Evolutionary conservation across 2,797 vertebrate species (phyloP).

Genomic region (Balearica regulorum): DNA sequence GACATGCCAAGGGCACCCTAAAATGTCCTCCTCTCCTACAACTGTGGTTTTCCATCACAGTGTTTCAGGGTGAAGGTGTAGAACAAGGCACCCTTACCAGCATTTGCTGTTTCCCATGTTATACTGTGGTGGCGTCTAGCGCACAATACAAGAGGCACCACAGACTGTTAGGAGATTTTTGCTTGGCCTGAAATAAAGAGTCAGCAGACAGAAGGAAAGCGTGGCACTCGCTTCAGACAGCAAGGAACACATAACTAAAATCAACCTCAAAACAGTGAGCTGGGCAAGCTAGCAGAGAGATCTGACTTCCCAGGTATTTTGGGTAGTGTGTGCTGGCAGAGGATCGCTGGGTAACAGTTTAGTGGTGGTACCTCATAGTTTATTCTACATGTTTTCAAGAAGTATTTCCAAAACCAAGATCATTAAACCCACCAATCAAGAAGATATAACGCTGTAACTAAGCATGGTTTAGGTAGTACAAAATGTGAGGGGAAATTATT

Average conservation of each 20-base stretch:
- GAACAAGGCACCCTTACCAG: background rate
- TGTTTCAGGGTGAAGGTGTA: background rate
- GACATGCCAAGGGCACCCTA: background rate
- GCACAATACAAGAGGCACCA: background rate
- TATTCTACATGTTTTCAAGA: background rate
- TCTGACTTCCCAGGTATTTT: background rate
- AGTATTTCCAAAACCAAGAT: background rate
- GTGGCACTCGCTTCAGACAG: background rate
- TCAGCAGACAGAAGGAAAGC: background rate
- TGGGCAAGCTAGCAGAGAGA: background rate
- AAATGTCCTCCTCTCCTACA: background rate
- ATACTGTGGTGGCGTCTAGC: background rate
- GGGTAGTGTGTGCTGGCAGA: background rate
- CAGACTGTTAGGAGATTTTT: background rate
- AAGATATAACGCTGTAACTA: background rate
- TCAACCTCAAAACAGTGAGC: background rate
- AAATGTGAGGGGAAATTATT: background rate
- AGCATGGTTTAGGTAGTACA: background rate
- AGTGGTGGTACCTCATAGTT: background rate
- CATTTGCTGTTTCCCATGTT: background rate
- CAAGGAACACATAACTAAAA: background rate
- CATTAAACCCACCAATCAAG: background rate
- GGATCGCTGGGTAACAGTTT: background rate
- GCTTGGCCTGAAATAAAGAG: background rate
- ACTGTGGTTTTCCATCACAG: background rate